Evolutionary conservation across 2,113 vertebrate genomes (phyloP).

Genomic region (Tachuris rubrigastra): DNA sequence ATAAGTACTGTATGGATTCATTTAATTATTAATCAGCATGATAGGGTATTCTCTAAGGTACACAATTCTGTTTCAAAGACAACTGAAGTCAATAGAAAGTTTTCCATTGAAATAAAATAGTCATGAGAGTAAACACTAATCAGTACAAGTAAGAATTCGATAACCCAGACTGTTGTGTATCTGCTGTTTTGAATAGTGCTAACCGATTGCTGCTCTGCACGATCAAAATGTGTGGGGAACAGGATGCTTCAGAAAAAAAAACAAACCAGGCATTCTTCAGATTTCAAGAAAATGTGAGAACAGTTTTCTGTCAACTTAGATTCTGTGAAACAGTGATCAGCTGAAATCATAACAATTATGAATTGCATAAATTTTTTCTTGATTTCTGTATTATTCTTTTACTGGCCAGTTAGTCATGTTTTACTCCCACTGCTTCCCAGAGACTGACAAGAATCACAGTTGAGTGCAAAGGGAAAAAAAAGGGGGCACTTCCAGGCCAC

Average conservation of each 20-base stretch:
- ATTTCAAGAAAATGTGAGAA: not conserved
- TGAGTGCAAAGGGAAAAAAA: not conserved
- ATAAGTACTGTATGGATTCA: constrained; percentile 50
- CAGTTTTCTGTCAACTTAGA: not conserved
- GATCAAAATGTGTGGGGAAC: not conserved
- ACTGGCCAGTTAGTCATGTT: not conserved
- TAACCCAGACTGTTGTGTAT: not conserved
- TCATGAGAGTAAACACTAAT: constrained; percentile 3
- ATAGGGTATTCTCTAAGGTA: constrained; percentile 12
- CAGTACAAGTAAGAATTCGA: not conserved
- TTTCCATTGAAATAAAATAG: constrained; percentile 38
- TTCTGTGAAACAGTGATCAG: not conserved
- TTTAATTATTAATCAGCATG: constrained; percentile 46
- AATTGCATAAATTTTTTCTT: not conserved
- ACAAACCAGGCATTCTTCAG: not conserved
- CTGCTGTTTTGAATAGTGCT: not conserved
- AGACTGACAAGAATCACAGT: not conserved
- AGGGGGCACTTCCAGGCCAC: not conserved
- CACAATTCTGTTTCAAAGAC: constrained; percentile 33
- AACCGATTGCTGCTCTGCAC: not conserved
- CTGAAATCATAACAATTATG: not conserved
- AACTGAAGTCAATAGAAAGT: constrained; percentile 34
- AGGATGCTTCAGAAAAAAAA: not conserved
- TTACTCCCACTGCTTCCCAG: not conserved
- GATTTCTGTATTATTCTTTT: not conserved